Percentiles rank a stretch among this genome's conserved stretches.
Evolutionary conservation across 1,140 invertebrate species (phyloP).

Genomic region (Drosophila nasuta): DNA sequence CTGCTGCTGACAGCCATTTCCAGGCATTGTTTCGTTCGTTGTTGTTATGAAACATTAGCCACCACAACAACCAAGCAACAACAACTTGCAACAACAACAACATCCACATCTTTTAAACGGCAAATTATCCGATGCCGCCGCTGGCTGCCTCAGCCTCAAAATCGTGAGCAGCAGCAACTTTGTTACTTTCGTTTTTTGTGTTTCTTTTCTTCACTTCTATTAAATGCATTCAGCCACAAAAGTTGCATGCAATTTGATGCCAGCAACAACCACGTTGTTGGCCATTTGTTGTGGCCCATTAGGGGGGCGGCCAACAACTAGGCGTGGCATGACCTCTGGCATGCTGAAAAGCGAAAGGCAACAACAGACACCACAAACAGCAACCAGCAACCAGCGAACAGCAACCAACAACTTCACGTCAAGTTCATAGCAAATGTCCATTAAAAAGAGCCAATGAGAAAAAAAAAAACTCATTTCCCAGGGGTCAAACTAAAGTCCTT

Average conservation of each 20-base stretch:
- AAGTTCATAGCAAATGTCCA: constrained; percentile 49
- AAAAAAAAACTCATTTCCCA: constrained; percentile 20
- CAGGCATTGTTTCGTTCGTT: constrained; percentile 72
- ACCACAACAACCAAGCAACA: constrained; percentile 36
- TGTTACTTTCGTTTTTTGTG: constrained; percentile 43
- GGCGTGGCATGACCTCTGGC: constrained; percentile 48
- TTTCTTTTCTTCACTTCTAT: constrained; percentile 28
- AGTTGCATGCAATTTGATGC: constrained; percentile 41
- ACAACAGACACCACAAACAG: constrained; percentile 4
- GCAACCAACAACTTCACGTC: constrained; percentile 18
- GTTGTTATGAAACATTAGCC: constrained; percentile 78
- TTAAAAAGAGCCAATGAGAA: constrained; percentile 24
- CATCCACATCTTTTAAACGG: constrained; percentile 36
- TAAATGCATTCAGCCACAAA: constrained; percentile 37
- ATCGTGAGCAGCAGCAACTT: constrained; percentile 55
- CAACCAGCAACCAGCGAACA: not conserved
- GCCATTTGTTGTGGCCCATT: constrained; percentile 22
- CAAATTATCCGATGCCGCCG: constrained; percentile 40
- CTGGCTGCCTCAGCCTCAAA: constrained; percentile 41
- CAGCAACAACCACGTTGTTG: not conserved
- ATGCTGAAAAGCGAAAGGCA: constrained; percentile 49
- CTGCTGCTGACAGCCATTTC: constrained; percentile 68
- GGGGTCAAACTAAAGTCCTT: not conserved
- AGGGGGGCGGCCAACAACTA: constrained; percentile 3
- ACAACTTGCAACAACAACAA: constrained; percentile 22